Conservation (phyloP, 2,113 vertebrate species). For the Cochlearius cochlearius region DNA sequence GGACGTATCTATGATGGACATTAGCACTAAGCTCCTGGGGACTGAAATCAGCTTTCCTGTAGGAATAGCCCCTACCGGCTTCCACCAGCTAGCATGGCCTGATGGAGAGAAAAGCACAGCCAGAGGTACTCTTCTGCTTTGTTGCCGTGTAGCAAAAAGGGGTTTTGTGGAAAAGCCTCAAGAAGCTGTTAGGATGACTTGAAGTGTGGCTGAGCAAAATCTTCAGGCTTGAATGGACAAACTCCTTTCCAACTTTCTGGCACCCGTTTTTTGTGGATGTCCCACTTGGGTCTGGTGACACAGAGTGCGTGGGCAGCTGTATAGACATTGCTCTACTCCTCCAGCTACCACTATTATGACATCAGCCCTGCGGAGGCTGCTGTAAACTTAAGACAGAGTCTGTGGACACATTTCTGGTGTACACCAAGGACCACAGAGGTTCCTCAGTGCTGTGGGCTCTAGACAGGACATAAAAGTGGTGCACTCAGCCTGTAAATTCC, state of each 20-base stretch:
- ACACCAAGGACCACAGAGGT: neutral
- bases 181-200: neutral
- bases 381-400: neutral
- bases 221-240: neutral
- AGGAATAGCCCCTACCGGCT: conserved; percentile 88
- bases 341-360: neutral
- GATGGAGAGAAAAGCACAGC: conserved; percentile 94
- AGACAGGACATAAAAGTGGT: neutral
- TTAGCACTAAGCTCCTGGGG: conserved; percentile 82
- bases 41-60: conserved; percentile 88
- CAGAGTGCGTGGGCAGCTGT: neutral
- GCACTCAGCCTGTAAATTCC: neutral
- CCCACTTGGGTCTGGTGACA: neutral
- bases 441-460: neutral
- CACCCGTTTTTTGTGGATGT: neutral
- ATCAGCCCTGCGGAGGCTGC: neutral
- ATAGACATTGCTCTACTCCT: neutral
- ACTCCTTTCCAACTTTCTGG: neutral
- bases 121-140: conserved; percentile 75
- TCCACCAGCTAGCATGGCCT: conserved; percentile 89
- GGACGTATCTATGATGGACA: conserved; percentile 84
- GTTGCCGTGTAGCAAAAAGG: neutral
- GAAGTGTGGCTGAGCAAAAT: neutral
- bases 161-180: neutral
- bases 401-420: neutral